Conservation (phyloP, 1,140 invertebrate species). For the Papilio helenus region DNA sequence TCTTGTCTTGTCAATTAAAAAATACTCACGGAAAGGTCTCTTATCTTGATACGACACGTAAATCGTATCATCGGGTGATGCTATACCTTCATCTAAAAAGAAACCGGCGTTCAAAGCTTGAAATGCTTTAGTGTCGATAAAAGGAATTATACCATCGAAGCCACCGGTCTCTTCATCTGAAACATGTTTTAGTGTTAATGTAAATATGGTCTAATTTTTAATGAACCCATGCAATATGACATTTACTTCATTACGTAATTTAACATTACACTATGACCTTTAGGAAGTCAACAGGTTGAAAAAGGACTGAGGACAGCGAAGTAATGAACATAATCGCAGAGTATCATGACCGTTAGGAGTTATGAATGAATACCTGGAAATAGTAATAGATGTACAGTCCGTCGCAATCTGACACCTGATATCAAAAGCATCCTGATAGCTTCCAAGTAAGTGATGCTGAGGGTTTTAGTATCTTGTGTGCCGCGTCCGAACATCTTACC, state of each 20-base stretch:
- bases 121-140: constrained; percentile 84
- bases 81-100: constrained; percentile 87
- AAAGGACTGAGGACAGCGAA: neutral
- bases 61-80: constrained; percentile 81
- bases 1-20: neutral
- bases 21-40: constrained; percentile 82
- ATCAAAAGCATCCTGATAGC: constrained; percentile 87
- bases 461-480: constrained; percentile 92
- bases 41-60: constrained; percentile 85
- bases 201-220: neutral
- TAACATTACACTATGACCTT: neutral
- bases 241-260: neutral
- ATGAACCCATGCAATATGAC: neutral
- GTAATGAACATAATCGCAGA: neutral
- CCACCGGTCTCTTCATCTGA: constrained; percentile 69
- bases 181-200: constrained; percentile 11
- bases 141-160: constrained; percentile 84
- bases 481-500: constrained; percentile 92
- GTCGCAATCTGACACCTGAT: constrained; percentile 81
- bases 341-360: neutral
- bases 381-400: constrained; percentile 90
- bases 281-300: neutral
- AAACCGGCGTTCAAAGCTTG: constrained; percentile 86
- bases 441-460: constrained; percentile 91
- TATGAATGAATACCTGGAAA: constrained; percentile 87